Base-by-base conservation (phyloP, 2,113 vertebrate species). In the Cranoglanis bouderius region DNA sequence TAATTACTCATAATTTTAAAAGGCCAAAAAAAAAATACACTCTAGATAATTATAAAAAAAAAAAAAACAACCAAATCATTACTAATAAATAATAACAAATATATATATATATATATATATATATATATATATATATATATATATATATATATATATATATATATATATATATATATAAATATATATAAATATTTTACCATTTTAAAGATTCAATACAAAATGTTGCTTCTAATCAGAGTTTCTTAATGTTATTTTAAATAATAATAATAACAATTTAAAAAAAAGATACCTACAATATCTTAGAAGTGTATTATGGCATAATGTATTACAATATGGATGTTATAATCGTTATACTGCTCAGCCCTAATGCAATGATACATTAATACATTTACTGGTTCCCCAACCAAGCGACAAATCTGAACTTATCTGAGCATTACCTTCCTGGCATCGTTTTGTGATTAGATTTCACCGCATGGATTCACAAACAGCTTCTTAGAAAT, bases 361-460 rank as follows among this genome's bases (percentile, higher is more conserved):
- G n/a, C n/a, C n/a, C n/a, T 32, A 67, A 16, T 35, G 65, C 65
- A 65, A n/a, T 67, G n/a, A 63, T 29, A 12, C 26, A 29, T 29
- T 63, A 29, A 63, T 63, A n/a, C 3, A 63, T 10, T 63, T 12
- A 63, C 29, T 12, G 59, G 24, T 26, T 61, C 59, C 59, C 59
- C 9, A 63, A 63, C 9, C 12, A 32, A 70, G 35, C 70, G 35
- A 72, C 16, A 63, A 63, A 63, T 24, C 70, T 72, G 70, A 72
- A 38, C 35, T 35, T 40, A 67, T 67, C 35, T 18, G 53, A 57
- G 9, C 80, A 24, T 40, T 61, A 61, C 35, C 55, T 57, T 61
- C 81, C 81, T 59, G 81, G 18, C 49, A 40, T 63, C 43, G 49
- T 24, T 84, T 16, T 70, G n/a, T 70, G 38, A 84, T 84, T 40